Base-by-base conservation (phyloP, 2,113 vertebrate genomes). In the Corydoras sp. region DNA sequence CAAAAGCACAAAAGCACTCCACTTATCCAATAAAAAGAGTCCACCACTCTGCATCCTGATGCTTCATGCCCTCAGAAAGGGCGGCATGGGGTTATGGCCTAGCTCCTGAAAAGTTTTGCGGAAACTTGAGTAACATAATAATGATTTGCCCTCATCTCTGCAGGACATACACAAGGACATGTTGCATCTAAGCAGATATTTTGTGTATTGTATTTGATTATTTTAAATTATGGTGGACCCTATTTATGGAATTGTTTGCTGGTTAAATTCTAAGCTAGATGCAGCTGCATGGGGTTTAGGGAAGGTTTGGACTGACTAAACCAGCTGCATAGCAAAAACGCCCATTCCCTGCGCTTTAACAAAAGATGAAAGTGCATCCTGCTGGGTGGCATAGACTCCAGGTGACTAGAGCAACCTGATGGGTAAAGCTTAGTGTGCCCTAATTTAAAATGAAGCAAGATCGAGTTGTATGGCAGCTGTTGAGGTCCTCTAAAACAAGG, bases 331-430 rank as follows among this genome's bases (percentile, higher is more conserved):
- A 68, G 75, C 75, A 64, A 76, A 82, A 81, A 81, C 80, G 62
- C 78, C 81, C 80, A 72, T 78, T 79, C 75, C 83, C 81, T 69
- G 76, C 63, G 18, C 56, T 0, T 58, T 60, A 58, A 88, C 87
- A 90, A 89, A 84, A 77, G 88, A 90, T 90, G 85, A 90, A 90
- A 89, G 56, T 69, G 8, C 66, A 75, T 82, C 88, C 82, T 81
- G 83, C 86, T 88, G 86, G 78, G 86, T 80, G 84, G 82, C 82
- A 83, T 62, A 81, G 66, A 78, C 83, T 84, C 85, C 88, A 90
- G 89, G 89, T 90, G 88, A 89, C 81, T 85, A 80, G 72, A 82
- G 84, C 79, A 87, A 88, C 87, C 85, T 86, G 85, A 83, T 73
- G 84, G 83, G 77, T 79, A 72, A 73, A 71, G 74, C 78, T 70